Evolutionary conservation across 2,113 vertebrate species (phyloP).

Genomic region (Aegithalos caudatus): DNA sequence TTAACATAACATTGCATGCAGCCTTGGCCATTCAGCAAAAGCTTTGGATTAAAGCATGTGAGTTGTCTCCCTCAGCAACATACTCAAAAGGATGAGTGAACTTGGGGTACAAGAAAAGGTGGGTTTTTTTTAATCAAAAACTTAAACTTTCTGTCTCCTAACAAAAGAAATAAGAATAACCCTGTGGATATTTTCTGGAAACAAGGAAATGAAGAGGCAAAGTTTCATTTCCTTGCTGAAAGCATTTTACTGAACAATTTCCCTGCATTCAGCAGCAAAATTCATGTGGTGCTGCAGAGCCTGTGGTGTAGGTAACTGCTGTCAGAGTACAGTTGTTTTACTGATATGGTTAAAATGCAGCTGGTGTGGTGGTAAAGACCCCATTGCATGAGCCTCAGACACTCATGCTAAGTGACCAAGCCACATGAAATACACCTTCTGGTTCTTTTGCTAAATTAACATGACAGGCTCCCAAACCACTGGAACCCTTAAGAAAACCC

Average conservation of each 20-base stretch:
- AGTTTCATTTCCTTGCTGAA: not conserved
- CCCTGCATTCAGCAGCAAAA: not conserved
- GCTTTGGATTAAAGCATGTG: not conserved
- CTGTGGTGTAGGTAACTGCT: not conserved
- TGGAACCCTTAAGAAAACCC: not conserved
- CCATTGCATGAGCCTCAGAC: not conserved
- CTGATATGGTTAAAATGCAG: not conserved
- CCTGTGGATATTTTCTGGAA: not conserved
- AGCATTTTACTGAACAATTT: not conserved
- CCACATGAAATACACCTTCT: not conserved
- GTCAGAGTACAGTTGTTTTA: not conserved
- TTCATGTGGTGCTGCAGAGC: not conserved
- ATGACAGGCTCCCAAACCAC: not conserved
- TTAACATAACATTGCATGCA: not conserved
- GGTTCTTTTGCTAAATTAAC: not conserved
- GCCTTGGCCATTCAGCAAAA: not conserved
- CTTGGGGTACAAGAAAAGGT: not conserved
- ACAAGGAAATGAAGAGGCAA: not conserved
- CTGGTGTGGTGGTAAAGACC: not conserved
- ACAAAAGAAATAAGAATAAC: not conserved
- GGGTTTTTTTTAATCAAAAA: not conserved
- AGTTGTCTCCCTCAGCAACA: not conserved
- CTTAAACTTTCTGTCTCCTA: not conserved
- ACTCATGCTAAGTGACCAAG: not conserved
- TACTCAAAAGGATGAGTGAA: not conserved